Evolutionary conservation across 2,797 vertebrate genomes (phyloP).

Genomic region (Sus cebifrons): DNA sequence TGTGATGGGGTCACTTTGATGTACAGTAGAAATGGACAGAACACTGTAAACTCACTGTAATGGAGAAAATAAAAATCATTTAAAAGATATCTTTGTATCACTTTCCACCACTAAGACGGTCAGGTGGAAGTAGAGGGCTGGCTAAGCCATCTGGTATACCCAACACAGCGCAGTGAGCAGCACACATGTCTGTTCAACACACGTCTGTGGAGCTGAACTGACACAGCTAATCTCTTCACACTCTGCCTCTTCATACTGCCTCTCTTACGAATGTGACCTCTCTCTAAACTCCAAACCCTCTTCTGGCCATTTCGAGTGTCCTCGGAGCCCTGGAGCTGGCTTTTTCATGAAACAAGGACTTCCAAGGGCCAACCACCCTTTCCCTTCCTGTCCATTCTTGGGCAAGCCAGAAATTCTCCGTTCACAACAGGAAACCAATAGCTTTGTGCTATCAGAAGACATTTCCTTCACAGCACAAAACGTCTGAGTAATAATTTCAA

Average conservation of each 20-base stretch:
- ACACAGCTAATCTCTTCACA: fast-evolving
- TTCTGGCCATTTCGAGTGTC: not conserved
- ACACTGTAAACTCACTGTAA: no score
- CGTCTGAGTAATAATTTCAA: conserved; percentile 93
- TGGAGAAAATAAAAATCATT: not conserved
- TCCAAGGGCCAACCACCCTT: conserved; percentile 82
- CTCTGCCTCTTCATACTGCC: fast-evolving
- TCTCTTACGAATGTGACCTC: not conserved
- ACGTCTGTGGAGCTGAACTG: not conserved
- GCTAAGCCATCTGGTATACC: not conserved
- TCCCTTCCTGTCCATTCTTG: conserved; percentile 89
- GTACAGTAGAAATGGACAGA: no score
- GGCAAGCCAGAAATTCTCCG: conserved; percentile 90
- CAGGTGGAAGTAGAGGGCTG: not conserved
- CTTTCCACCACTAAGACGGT: fast-evolving
- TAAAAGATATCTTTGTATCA: not conserved
- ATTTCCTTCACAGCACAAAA: conserved; percentile 95
- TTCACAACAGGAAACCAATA: conserved; percentile 97
- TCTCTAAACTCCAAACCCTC: conserved; percentile 49
- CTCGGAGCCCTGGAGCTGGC: conserved; percentile 65
- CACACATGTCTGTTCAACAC: not conserved
- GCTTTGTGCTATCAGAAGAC: conserved; percentile 95
- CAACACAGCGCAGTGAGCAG: fast-evolving
- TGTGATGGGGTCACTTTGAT: no score
- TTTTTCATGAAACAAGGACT: conserved; percentile 82